phyloP scores from a whole-genome alignment of 2,113 vertebrate species.

The Hypomesus transpacificus region DNA sequence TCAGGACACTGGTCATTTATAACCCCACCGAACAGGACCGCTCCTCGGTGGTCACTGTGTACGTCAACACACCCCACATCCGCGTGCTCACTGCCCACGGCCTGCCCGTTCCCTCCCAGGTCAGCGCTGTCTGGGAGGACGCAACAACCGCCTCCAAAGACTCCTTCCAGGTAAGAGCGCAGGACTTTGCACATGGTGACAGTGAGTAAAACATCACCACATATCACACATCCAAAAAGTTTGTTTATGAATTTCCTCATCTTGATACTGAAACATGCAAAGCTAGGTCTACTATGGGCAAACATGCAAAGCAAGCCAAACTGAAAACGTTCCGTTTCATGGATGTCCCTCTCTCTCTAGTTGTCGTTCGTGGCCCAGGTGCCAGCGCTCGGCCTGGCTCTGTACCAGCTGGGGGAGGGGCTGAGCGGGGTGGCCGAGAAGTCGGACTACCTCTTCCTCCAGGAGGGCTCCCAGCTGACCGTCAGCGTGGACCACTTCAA shows the following conservation, averaged over 20 bases:
- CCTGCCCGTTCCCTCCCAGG: conserved; percentile 72
- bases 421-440: conserved; percentile 62
- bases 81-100: conserved; percentile 70
- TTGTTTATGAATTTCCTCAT: background rate
- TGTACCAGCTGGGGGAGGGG: conserved; percentile 78
- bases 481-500: conserved; percentile 70
- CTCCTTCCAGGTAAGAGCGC: conserved; percentile 76
- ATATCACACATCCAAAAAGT: no score
- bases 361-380: conserved; percentile 79
- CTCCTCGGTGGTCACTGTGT: conserved; percentile 72
- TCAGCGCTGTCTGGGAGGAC: conserved; percentile 83
- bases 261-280: background rate
- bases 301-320: background rate
- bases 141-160: conserved; percentile 63
- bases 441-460: conserved; percentile 71
- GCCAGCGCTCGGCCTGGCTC: conserved; percentile 77
- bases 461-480: conserved; percentile 35
- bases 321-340: background rate
- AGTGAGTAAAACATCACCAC: background rate
- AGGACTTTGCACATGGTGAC: background rate
- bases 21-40: conserved; percentile 84
- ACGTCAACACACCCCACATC: conserved; percentile 71
- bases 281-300: background rate
- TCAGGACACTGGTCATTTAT: conserved; percentile 79
- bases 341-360: conserved; percentile 58